These are phyloP conservation scores for Hololepta plana DNA, from an alignment of 2,888 invertebrate genomes.

Conservation along the genomic window DNA sequence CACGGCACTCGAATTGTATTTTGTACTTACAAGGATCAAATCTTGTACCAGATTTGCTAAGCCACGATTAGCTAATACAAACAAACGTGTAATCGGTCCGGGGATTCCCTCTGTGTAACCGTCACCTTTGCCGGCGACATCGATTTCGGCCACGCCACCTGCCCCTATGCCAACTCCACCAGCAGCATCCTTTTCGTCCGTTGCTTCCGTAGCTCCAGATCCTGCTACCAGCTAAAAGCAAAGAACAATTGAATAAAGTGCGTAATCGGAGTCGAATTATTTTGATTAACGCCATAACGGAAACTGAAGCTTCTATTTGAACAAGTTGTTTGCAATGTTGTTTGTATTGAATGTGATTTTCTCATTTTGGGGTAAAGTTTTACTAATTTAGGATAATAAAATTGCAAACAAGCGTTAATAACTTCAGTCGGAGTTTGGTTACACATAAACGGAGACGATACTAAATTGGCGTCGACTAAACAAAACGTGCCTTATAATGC, in stretches of 20 bases:
- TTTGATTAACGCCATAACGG: too few relatives aligned
- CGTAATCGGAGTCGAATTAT: too few relatives aligned
- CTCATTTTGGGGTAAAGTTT: too few relatives aligned
- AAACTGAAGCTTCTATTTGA: too few relatives aligned
- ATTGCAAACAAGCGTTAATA: too few relatives aligned
- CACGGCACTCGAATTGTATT: neutral
- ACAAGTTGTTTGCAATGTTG: too few relatives aligned
- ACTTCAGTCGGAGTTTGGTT: too few relatives aligned
- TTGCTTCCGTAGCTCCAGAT: conserved; percentile 45
- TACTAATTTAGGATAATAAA: too few relatives aligned
- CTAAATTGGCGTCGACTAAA: too few relatives aligned
- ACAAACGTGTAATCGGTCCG: conserved; percentile 70
- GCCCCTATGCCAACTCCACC: conserved; percentile 32
- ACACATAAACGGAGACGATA: too few relatives aligned
- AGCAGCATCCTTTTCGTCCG: conserved; percentile 35
- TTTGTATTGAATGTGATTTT: too few relatives aligned
- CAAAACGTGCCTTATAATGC: too few relatives aligned
- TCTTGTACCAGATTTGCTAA: conserved; percentile 76
- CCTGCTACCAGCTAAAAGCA: conserved; percentile 59
- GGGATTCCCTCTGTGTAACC: conserved; percentile 68
- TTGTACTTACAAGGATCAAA: conserved; percentile 57
- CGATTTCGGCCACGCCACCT: conserved; percentile 32
- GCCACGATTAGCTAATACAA: conserved; percentile 75
- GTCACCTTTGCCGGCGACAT: conserved; percentile 35
- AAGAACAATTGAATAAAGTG: conserved; percentile 6